phyloP scores from a whole-genome alignment of 2,888 invertebrate species.

The Stomorhina lunata region DNA sequence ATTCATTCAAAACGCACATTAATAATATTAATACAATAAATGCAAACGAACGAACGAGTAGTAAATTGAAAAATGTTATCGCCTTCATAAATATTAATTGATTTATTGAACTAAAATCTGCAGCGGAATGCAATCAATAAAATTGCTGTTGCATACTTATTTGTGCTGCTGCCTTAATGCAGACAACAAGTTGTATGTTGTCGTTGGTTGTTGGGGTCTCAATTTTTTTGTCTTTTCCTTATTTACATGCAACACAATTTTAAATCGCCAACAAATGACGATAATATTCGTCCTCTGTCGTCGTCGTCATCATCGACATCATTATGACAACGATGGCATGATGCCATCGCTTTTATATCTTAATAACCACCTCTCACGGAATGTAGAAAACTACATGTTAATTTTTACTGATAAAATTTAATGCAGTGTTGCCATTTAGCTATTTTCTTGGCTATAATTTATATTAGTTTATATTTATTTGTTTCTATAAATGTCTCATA shows the following conservation, averaged over 20 bases:
- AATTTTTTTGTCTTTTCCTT: background rate
- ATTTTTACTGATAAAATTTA: background rate
- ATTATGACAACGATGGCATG: constrained; percentile 18
- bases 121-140: constrained; percentile 54
- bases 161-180: background rate
- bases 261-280: background rate
- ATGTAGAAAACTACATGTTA: background rate
- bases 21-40: constrained; percentile 7
- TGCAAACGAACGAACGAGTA: background rate
- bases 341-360: constrained; percentile 34
- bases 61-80: constrained; percentile 65
- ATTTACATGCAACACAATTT: constrained; percentile 36
- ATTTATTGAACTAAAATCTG: constrained; percentile 69
- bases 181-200: constrained; percentile 53
- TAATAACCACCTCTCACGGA: constrained; percentile 5
- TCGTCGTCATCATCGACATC: background rate
- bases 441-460: background rate
- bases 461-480: too few species aligned
- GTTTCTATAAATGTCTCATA: too few species aligned
- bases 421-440: background rate
- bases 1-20: constrained; percentile 2
- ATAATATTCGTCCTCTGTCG: too few species aligned
- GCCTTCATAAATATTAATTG: constrained; percentile 70
- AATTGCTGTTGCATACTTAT: constrained; percentile 42
- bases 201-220: constrained; percentile 14